Percentiles rank a stretch among this genome's conserved stretches.
phyloP scores from a whole-genome alignment of 2,113 vertebrate genomes.

The Pseudonaja textilis region DNA sequence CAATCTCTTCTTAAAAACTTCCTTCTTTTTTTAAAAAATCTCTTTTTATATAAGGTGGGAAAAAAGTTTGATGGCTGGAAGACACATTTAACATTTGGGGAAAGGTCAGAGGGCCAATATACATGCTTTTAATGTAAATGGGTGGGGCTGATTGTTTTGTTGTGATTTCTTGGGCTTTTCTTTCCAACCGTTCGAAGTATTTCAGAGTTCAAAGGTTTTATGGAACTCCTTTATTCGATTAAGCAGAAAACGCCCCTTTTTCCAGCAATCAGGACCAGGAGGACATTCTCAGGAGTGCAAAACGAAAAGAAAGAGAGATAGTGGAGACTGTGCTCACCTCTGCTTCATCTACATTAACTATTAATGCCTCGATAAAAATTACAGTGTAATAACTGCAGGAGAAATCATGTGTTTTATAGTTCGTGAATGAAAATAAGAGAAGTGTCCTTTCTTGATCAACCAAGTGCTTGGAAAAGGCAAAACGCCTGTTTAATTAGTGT shows the following conservation, averaged over 20 bases:
- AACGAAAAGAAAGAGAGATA: background rate
- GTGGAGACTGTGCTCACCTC: background rate
- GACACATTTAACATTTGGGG: background rate
- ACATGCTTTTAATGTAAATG: background rate
- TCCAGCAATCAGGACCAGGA: background rate
- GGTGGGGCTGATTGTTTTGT: background rate
- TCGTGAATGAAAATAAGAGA: background rate
- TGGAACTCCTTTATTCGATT: background rate
- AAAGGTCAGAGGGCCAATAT: background rate
- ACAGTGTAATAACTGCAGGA: background rate
- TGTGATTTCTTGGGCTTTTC: background rate
- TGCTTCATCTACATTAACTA: background rate
- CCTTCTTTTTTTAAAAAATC: too few species aligned
- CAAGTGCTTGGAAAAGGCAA: background rate
- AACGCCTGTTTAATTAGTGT: background rate
- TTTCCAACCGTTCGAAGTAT: background rate
- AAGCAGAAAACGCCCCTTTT: background rate
- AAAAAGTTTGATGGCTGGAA: background rate
- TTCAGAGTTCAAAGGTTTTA: background rate
- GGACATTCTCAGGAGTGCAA: background rate
- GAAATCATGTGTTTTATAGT: background rate
- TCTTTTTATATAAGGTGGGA: background rate
- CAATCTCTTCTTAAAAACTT: background rate
- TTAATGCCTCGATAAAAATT: background rate
- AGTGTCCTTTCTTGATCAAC: background rate